These are phyloP conservation scores for Drosophila kanapiae DNA, from an alignment of 1,140 invertebrate genomes.

Conservation along the genomic window DNA sequence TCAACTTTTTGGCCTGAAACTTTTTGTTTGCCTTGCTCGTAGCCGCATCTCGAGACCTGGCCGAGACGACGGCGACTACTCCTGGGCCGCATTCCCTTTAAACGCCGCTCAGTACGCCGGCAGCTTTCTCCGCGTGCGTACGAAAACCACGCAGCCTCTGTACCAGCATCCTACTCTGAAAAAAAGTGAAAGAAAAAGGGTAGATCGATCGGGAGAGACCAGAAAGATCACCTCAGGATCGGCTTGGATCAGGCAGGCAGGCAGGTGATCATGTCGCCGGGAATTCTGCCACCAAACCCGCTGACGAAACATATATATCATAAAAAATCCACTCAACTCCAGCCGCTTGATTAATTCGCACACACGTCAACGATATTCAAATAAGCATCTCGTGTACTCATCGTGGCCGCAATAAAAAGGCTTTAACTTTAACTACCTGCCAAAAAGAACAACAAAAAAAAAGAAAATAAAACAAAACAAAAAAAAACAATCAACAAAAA, in stretches of 20 bases:
- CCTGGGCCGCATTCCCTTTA: constrained; percentile 67
- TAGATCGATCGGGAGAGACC: constrained; percentile 5
- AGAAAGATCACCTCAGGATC: constrained; percentile 16
- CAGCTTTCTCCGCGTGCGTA: constrained; percentile 82
- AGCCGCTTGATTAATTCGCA: constrained; percentile 74
- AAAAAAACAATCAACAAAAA: constrained; percentile 23
- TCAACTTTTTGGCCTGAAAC: constrained; percentile 47
- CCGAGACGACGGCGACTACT: constrained; percentile 41
- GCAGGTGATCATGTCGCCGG: constrained; percentile 51
- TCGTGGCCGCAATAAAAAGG: constrained; percentile 63
- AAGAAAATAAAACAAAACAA: constrained; percentile 15
- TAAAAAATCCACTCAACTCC: constrained; percentile 43
- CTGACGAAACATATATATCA: constrained; percentile 7
- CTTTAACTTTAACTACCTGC: constrained; percentile 68
- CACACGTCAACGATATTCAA: constrained; percentile 66
- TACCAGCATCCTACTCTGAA: constrained; percentile 23
- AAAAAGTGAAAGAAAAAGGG: constrained; percentile 46
- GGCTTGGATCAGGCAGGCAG: constrained; percentile 12
- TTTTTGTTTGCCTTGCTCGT: constrained; percentile 42
- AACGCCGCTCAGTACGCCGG: constrained; percentile 71
- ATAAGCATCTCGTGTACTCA: constrained; percentile 69
- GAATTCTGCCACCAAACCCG: constrained; percentile 38
- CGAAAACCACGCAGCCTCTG: constrained; percentile 41
- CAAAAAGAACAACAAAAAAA: constrained; percentile 40
- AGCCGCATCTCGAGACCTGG: constrained; percentile 22